A percentile compares a stretch with the other conserved stretches of the same genome.
Evolutionary conservation across 2,113 vertebrate genomes (phyloP).

Genomic region (Nycticebus coucang): DNA sequence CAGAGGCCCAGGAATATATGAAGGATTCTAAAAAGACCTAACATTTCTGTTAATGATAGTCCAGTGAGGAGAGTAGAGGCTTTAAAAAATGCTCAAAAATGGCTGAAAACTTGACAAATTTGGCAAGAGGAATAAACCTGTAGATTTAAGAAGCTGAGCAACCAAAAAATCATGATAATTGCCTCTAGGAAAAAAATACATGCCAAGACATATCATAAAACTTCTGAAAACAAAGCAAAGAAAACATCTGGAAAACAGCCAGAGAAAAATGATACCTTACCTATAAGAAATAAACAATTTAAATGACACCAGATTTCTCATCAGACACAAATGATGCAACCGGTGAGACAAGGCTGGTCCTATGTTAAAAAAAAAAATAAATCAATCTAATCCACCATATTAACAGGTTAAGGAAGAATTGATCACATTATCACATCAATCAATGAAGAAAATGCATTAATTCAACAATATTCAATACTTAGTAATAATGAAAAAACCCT

Average conservation of each 20-base stretch:
- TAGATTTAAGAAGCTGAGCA: background rate
- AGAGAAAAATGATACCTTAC: background rate
- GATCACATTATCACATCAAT: background rate
- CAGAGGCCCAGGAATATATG: background rate
- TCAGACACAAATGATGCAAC: background rate
- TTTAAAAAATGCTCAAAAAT: background rate
- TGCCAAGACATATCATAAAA: background rate
- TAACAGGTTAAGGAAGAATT: background rate
- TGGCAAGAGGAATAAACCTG: background rate
- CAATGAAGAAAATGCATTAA: background rate
- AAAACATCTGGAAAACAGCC: background rate
- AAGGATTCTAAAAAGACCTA: background rate
- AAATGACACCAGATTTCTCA: background rate
- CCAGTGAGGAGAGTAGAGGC: background rate
- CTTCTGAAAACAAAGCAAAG: background rate
- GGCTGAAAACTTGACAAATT: background rate
- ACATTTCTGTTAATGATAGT: background rate
- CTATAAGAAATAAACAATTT: background rate
- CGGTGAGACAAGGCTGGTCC: background rate
- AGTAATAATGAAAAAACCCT: background rate
- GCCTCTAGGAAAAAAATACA: background rate
- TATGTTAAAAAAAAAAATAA: background rate
- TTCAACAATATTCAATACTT: background rate
- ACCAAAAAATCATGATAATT: background rate
- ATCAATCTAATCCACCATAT: background rate